Evolutionary conservation across 2,797 vertebrate genomes (phyloP).

Genomic region (Crocidura indochinensis): DNA sequence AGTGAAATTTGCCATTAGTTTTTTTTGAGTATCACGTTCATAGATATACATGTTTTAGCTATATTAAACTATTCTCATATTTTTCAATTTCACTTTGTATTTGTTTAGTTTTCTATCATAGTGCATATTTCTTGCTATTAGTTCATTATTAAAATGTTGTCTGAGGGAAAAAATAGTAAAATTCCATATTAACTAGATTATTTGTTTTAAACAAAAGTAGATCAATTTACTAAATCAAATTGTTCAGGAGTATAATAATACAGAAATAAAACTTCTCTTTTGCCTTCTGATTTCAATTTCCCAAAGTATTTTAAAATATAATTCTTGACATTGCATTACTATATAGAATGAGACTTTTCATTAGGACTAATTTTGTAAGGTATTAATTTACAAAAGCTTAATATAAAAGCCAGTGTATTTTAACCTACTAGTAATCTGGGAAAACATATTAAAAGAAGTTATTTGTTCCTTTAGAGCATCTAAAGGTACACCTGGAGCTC

Average conservation of each 20-base stretch:
- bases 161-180: background rate
- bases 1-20: background rate
- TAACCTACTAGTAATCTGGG: slow-evolving; percentile 39
- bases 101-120: slow-evolving; percentile 8
- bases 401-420: slow-evolving; percentile 2
- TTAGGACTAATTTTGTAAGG: background rate
- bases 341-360: background rate
- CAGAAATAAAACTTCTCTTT: background rate
- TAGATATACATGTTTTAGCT: background rate
- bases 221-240: slow-evolving; percentile 35
- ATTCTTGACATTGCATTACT: background rate
- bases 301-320: background rate
- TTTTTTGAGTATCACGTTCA: background rate
- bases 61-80: background rate
- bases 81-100: background rate
- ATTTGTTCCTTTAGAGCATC: background rate
- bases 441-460: slow-evolving; percentile 43
- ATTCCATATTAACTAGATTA: background rate
- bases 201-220: slow-evolving; percentile 46
- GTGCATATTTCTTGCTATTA: slow-evolving; percentile 63
- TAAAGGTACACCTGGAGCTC: background rate
- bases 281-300: background rate
- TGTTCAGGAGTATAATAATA: background rate
- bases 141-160: slow-evolving; percentile 21
- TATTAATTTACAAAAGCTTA: background rate